Percentiles rank a stretch among this genome's conserved stretches.
Conservation (phyloP, 2,113 vertebrate species). For the Ceuthmochares aereus region DNA sequence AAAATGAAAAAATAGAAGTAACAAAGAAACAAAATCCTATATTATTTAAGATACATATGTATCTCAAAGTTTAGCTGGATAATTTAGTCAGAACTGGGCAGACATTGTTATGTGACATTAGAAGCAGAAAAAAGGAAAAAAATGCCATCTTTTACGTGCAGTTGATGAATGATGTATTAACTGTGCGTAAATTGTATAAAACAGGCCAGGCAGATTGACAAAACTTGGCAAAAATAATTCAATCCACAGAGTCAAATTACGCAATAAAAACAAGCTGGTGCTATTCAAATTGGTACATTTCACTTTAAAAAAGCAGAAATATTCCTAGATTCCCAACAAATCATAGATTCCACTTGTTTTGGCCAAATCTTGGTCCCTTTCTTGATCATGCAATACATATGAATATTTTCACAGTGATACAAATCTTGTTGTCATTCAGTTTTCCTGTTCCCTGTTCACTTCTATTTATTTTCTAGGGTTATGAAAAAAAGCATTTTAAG, state of each 20-base stretch:
- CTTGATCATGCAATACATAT: background rate
- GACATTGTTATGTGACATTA: background rate
- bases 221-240: slow-evolving; percentile 36
- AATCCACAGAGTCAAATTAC: background rate
- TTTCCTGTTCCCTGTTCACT: background rate
- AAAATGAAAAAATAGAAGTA: background rate
- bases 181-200: background rate
- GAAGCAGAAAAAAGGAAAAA: background rate
- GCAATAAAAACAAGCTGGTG: background rate
- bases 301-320: background rate
- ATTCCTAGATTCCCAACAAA: slow-evolving; percentile 18
- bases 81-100: background rate
- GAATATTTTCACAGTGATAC: background rate
- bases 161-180: slow-evolving; percentile 8
- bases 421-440: background rate
- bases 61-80: background rate
- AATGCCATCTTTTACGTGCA: background rate
- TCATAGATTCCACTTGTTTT: background rate
- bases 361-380: background rate
- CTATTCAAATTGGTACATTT: background rate
- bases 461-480: background rate
- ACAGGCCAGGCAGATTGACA: background rate
- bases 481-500: background rate
- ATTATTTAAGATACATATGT: background rate
- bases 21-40: background rate